Percentiles rank a stretch among this genome's conserved stretches.
Conservation (phyloP, 2,888 invertebrate species). For the Erannis defoliaria region DNA sequence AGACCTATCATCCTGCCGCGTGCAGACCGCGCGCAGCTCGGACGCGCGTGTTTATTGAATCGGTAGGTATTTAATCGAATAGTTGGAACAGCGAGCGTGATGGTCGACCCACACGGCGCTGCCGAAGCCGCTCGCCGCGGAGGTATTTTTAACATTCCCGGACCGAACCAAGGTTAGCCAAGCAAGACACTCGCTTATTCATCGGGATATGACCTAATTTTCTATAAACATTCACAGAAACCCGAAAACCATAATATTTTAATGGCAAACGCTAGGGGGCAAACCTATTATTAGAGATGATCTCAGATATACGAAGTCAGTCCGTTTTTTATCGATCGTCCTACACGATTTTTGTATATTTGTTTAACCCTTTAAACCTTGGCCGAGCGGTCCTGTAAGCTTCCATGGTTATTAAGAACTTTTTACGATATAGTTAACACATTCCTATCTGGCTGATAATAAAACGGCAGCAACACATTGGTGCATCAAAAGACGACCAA, state of each 20-base stretch:
- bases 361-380: not conserved
- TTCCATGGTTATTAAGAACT: not conserved
- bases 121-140: constrained; percentile 67
- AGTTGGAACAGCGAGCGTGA: constrained; percentile 59
- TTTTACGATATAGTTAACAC: not conserved
- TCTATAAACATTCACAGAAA: constrained; percentile 69
- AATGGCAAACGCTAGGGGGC: constrained; percentile 21
- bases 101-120: constrained; percentile 58
- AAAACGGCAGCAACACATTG: not conserved
- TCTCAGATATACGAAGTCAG: no score
- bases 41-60: constrained; percentile 34
- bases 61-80: constrained; percentile 61
- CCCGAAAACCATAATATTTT: constrained; percentile 35
- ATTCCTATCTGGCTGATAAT: not conserved
- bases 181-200: constrained; percentile 82
- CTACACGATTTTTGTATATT: not conserved
- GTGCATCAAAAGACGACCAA: not conserved
- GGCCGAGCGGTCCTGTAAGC: not conserved
- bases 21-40: constrained; percentile 16
- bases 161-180: constrained; percentile 84
- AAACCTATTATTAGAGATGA: no score
- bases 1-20: constrained; percentile 47
- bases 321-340: not conserved
- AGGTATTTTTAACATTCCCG: constrained; percentile 86
- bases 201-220: constrained; percentile 85